Base-by-base conservation (phyloP, 2,888 invertebrate species). In the Sphinx pinastri region DNA sequence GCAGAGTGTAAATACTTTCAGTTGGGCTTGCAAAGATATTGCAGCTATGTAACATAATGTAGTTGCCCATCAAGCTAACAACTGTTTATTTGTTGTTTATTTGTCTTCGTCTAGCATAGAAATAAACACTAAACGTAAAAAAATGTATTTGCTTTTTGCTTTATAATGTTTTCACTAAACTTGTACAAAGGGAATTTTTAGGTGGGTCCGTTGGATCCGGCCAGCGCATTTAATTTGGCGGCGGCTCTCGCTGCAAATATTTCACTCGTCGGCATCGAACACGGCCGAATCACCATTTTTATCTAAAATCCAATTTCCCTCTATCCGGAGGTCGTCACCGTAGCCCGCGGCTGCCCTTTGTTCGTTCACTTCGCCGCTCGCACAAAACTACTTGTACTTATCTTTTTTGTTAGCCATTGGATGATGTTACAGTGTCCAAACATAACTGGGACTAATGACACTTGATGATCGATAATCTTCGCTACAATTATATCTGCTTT, bases 291-390 rank as follows among this genome's bases (percentile, higher is more conserved):
- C 84, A 79, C 81, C 80, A 81, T 84, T 86, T 85, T 87, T 87
- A 87, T 86, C 84, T 81, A 83, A 85, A 84, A 85, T 81, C 87
- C 85, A 86, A 86, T 87, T 85, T 83, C 79, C 79, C 73, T 77
- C 79, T 81, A 83, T 79, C 79, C 75, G 76, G 72, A 75, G 38
- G 38, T 38, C 38, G 38, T 5, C 75, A 75, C 72, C 73, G 74
- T 72, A 70, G 58, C 63, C 49, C 47, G 63, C 47, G 63, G 63
- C 47, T 19, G 63, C 63, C 49, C 63, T 63, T 63, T 47, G 63
- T 63, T 45, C 63, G 63, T 19, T 47, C 19, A 63, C 63, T 63
- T 63, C 12, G 19, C 47, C 60, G 49, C 63, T 49, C 49, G 47
- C 63, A 16, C 55, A 55, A 55, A 55, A 19, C 19, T 19, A 55